Base-by-base conservation (phyloP, 2,797 vertebrate genomes). In the Urocyon cinereoargenteus region DNA sequence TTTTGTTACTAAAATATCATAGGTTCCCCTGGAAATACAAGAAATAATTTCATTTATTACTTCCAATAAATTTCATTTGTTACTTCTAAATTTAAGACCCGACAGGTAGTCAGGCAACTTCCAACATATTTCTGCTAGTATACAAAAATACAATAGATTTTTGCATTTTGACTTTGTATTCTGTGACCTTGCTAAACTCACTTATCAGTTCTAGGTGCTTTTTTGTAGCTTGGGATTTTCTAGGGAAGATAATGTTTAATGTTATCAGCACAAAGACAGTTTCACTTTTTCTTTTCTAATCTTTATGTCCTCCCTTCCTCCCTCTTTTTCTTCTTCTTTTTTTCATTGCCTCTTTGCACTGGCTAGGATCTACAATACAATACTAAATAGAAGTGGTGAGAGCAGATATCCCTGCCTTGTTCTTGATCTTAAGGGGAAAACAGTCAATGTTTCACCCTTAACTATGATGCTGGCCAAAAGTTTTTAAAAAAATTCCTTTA, bases 1-100 rank as follows among this genome's bases (percentile, higher is more conserved):
- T 98, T 99, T 99, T 97, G 98, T 98, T 98, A 99, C 99, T 98
- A 99, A 96, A 75, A 99, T 99, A 98, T 99, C 99, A 98, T 98
- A 99, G 93, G 99, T 97, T 66, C 99, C 99, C 98, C 99, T 99
- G 97, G 51, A 97, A 97, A 82, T 89, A 96, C 9, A 96, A 92
- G 49, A 95, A 91, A 97, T 72, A 93, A 90, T 51, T 72, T 87
- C 59, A 96, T 86, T 93, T 86, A 93, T 91, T 78, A 95, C 24
- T 68, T 94, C 4, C 83, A 77, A 57, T 73, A 88, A 87, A 90
- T 51, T 72, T 87, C 55, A 96, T 86, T 93, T 86, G 90, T 91
- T 78, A 95, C 28, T 68, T 94, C 7, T 59, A 66, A 79, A 79
- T 45, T 82, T 86, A 90, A 87, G 40, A 96, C 95, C 16, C 92